Evolutionary conservation across 2,113 vertebrate genomes (phyloP).

Genomic region (Myocastor coypus): DNA sequence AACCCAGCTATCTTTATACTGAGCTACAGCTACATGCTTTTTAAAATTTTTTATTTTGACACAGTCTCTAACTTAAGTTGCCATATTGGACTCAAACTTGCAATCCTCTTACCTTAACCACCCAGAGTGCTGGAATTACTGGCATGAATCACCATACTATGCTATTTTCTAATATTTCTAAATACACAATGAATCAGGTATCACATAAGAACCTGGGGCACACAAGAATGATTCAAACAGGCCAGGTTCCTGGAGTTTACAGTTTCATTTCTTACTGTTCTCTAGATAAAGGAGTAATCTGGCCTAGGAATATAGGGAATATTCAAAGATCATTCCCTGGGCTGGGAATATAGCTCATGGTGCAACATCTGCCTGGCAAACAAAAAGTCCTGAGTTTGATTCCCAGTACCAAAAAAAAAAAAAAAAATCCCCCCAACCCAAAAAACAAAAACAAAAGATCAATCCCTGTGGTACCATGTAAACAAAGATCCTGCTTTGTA

Average conservation of each 20-base stretch:
- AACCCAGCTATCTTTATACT: neutral
- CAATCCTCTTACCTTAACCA: neutral
- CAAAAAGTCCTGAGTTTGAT: no score
- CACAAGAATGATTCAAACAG: slow-evolving; percentile 14
- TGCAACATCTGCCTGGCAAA: no score
- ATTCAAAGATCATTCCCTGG: neutral
- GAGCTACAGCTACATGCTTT: neutral
- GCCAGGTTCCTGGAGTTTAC: neutral
- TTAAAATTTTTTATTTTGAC: neutral
- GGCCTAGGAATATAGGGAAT: neutral
- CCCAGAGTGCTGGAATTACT: neutral
- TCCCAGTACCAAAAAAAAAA: no score
- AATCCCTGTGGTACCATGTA: neutral
- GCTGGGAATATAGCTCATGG: no score
- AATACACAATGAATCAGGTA: neutral
- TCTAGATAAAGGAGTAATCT: neutral
- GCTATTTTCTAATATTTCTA: slow-evolving; percentile 13
- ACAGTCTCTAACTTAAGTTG: neutral
- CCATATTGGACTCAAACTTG: neutral
- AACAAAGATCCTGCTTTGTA: slow-evolving; percentile 27
- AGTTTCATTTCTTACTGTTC: slow-evolving; percentile 41
- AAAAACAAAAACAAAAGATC: neutral
- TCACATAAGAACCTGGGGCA: neutral
- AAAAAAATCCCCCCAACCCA: no score
- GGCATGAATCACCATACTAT: neutral